phyloP scores from a whole-genome alignment of 2,888 invertebrate genomes.

The Argyra leucocephala region DNA sequence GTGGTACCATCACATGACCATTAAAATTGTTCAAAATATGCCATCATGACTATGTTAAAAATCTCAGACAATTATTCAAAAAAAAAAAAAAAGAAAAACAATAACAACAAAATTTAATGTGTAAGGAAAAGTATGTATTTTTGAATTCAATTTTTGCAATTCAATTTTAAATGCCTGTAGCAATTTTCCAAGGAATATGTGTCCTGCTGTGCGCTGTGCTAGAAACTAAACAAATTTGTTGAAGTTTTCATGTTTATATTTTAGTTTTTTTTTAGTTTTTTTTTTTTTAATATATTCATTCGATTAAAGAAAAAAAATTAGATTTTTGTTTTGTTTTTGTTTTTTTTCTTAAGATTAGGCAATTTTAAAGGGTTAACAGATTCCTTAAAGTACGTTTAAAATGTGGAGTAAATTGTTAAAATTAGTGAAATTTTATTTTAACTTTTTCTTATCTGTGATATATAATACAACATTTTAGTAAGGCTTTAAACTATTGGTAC shows the following conservation, averaged over 20 bases:
- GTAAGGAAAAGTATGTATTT: not conserved
- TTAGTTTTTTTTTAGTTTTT: no score
- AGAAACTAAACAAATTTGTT: conserved; percentile 7
- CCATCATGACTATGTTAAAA: not conserved
- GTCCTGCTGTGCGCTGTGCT: conserved; percentile 7
- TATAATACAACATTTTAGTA: no score
- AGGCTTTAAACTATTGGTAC: no score
- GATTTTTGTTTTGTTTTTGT: no score
- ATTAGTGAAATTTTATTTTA: no score
- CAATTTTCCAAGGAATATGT: not conserved
- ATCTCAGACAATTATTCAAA: not conserved
- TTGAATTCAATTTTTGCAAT: not conserved
- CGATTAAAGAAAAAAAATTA: no score
- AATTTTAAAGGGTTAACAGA: no score
- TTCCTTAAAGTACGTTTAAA: no score
- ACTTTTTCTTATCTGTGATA: no score
- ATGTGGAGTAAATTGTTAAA: no score
- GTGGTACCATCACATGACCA: not conserved
- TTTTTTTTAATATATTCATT: no score
- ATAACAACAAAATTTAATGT: not conserved
- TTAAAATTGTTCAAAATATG: not conserved
- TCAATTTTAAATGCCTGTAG: not conserved
- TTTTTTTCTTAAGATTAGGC: no score
- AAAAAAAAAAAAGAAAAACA: not conserved
- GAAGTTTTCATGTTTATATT: not conserved